Evolutionary conservation across 1,140 invertebrate species (phyloP).

Genomic region (Pseudomyrmex concolor): DNA sequence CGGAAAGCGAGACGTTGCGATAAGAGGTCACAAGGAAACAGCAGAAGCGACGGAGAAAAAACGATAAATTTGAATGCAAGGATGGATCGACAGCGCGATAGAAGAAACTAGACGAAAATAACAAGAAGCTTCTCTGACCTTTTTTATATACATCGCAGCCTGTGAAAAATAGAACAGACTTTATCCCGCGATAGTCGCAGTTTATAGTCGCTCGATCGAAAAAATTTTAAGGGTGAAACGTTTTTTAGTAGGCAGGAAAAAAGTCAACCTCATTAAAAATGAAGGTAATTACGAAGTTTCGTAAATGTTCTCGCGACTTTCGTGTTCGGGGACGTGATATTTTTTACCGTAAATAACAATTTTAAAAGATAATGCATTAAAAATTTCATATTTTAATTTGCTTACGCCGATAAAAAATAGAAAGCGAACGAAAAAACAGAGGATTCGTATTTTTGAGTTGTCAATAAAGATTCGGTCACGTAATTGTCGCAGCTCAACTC

Average conservation of each 20-base stretch:
- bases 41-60: constrained; percentile 22
- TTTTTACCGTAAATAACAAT: not conserved
- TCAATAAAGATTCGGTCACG: too few relatives aligned
- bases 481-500: too few relatives aligned
- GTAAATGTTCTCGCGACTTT: not conserved
- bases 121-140: constrained; percentile 15
- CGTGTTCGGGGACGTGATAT: not conserved
- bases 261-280: constrained; percentile 29
- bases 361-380: not conserved
- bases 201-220: constrained; percentile 33
- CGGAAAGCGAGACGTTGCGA: constrained; percentile 31
- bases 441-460: constrained; percentile 20
- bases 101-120: not conserved
- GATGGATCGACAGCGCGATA: constrained; percentile 24
- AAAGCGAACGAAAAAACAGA: not conserved
- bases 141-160: not conserved
- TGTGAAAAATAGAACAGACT: constrained; percentile 39
- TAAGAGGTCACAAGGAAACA: constrained; percentile 46
- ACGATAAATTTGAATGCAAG: constrained; percentile 40
- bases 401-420: constrained; percentile 17
- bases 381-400: constrained; percentile 25
- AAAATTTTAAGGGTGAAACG: constrained; percentile 26
- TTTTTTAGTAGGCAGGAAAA: not conserved
- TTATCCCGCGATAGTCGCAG: constrained; percentile 14
- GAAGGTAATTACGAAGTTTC: constrained; percentile 44